Conservation (phyloP, 35 echinoderm and acorn worm species). For the Hemicentrotus pulcherrimus region DNA sequence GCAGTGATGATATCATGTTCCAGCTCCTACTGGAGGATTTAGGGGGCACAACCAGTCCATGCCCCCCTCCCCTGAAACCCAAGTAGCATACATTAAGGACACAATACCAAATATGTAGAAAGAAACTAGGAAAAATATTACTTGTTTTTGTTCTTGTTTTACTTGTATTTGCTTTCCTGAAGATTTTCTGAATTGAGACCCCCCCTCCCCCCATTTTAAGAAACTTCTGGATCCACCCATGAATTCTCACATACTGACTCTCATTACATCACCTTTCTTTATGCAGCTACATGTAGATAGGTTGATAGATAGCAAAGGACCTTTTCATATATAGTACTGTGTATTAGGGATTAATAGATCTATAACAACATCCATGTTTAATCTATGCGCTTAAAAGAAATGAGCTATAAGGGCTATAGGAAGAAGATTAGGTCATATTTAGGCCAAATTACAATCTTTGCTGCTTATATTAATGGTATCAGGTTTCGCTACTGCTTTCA, state of each 20-base stretch:
- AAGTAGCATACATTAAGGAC: no score
- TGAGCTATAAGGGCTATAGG: not conserved
- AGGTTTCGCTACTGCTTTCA: not conserved
- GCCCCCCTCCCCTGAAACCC: no score
- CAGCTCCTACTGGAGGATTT: not conserved
- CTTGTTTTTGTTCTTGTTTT: no score
- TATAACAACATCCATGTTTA: not conserved
- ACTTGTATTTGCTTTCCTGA: no score
- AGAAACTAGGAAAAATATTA: no score
- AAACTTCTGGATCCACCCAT: no score
- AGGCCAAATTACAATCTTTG: not conserved
- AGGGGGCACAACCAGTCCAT: no score
- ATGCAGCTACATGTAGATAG: not conserved
- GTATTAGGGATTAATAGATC: not conserved
- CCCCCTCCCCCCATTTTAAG: no score
- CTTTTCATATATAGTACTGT: not conserved
- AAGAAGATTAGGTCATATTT: not conserved
- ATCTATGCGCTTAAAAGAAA: not conserved
- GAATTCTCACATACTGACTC: not conserved
- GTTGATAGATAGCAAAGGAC: not conserved
- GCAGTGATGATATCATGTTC: not conserved
- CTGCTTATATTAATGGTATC: not conserved
- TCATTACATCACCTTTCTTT: not conserved
- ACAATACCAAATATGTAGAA: no score
- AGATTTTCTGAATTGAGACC: no score